These are phyloP conservation scores for Glaucomys volans DNA, from an alignment of 2,113 vertebrate species.

Conservation along the genomic window DNA sequence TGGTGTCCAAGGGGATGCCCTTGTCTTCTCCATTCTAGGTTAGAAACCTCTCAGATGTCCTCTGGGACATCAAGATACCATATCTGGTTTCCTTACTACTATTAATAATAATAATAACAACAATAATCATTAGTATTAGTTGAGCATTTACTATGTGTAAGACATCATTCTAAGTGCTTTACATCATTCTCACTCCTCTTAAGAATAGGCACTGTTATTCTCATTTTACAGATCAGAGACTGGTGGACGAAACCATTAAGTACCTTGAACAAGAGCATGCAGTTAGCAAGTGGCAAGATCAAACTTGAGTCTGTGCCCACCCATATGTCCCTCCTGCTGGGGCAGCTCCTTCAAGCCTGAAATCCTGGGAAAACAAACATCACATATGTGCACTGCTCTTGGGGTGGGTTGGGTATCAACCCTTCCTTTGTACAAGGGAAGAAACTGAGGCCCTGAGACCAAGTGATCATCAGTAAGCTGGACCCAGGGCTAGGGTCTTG, in stretches of 20 bases:
- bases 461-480: background rate
- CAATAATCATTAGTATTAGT: background rate
- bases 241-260: background rate
- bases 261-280: background rate
- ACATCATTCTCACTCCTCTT: background rate
- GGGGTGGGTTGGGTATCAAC: background rate
- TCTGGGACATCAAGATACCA: background rate
- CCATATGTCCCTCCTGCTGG: background rate
- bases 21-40: background rate
- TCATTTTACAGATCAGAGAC: background rate
- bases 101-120: background rate
- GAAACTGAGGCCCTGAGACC: background rate
- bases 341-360: background rate
- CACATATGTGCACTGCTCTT: background rate
- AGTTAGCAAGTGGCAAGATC: background rate
- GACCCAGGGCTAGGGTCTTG: background rate
- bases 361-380: background rate
- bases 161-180: background rate
- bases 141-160: background rate
- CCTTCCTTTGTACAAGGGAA: background rate
- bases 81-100: background rate
- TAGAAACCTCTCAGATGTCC: background rate
- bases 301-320: background rate
- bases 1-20: background rate
- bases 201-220: background rate